Percentiles rank a stretch among this genome's conserved stretches.
These are phyloP conservation scores for Volucella inflata DNA, from an alignment of 2,888 invertebrate genomes.

Conservation along the genomic window DNA sequence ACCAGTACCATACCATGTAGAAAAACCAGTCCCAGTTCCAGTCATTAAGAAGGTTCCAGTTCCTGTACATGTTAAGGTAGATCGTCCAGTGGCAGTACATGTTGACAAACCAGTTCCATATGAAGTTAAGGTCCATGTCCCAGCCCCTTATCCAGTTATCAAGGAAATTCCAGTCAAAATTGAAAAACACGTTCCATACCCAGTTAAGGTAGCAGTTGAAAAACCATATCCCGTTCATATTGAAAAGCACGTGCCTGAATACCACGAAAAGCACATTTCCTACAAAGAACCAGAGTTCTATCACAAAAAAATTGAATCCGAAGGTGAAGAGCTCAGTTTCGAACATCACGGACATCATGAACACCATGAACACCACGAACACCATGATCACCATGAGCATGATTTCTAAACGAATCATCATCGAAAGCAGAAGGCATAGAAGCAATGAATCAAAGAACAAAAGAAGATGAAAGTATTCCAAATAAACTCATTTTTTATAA, in stretches of 20 bases:
- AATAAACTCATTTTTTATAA: constrained; percentile 54
- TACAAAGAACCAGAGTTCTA: constrained; percentile 88
- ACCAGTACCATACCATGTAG: constrained; percentile 88
- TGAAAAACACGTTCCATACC: constrained; percentile 87
- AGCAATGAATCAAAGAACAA: constrained; percentile 78
- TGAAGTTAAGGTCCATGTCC: constrained; percentile 88
- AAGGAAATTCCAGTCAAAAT: constrained; percentile 87
- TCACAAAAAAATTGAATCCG: constrained; percentile 84
- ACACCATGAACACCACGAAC: constrained; percentile 76
- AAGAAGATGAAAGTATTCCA: constrained; percentile 73
- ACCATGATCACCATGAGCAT: constrained; percentile 16
- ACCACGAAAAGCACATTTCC: constrained; percentile 86
- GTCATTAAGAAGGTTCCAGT: constrained; percentile 86
- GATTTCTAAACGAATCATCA: constrained; percentile 83
- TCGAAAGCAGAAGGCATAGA: constrained; percentile 87
- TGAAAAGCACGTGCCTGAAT: constrained; percentile 87
- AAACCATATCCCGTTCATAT: constrained; percentile 89
- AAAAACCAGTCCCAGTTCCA: constrained; percentile 87
- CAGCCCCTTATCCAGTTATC: constrained; percentile 88
- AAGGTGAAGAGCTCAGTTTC: constrained; percentile 84
- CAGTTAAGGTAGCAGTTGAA: constrained; percentile 87
- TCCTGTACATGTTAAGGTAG: constrained; percentile 87
- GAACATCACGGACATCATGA: constrained; percentile 76
- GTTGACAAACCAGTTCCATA: constrained; percentile 91
- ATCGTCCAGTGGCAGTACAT: constrained; percentile 87